Base-by-base conservation (phyloP, 2,797 vertebrate species). In the Melanitta fusca region DNA sequence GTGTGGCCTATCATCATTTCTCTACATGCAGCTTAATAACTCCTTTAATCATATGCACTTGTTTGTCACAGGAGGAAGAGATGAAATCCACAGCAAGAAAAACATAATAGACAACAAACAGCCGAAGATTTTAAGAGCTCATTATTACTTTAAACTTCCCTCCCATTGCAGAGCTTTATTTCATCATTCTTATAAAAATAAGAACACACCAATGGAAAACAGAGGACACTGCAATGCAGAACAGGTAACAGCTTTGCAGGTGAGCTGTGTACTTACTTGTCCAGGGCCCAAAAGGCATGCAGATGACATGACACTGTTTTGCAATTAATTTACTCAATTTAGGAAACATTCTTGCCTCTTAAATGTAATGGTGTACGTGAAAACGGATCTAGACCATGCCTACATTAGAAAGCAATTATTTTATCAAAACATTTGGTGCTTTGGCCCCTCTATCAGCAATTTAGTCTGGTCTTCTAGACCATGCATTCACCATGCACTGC, bases 31-130 rank as follows among this genome's bases (percentile, higher is more conserved):
- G 39, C 61, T 78, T 74, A 89, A 64, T 65, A 89, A 85, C 72
- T 85, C 75, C 82, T 94, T 93, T 88, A 70, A 86, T 88, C 73
- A 70, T 80, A 79, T 11, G 20, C 24, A 39, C 51, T 93, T 8
- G 2, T 32, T 83, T 64, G 83, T 85, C 77, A 70, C 75, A 69
- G 49, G 72, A 91, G 38, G 49, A 82, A 36, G 60, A 94, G 70
- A 92, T 77, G 62, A 91, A 89, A 96, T 81, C 66, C 70, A 88
- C 38, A 80, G 65, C 43, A 80, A 89, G 60, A 82, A 81, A 91
- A 91, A 73, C 13, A 21, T 20, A 85, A 74, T 0, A 83, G 64
- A 58, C 65, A 72, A 89, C 30, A 91, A 88, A 65, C 8, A 88
- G 65, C 13, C 28, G 4, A 79, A 75, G 30, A 82, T 32, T 82